Conservation (phyloP, 1,140 invertebrate species). For the Aphelinus atriplicis region DNA sequence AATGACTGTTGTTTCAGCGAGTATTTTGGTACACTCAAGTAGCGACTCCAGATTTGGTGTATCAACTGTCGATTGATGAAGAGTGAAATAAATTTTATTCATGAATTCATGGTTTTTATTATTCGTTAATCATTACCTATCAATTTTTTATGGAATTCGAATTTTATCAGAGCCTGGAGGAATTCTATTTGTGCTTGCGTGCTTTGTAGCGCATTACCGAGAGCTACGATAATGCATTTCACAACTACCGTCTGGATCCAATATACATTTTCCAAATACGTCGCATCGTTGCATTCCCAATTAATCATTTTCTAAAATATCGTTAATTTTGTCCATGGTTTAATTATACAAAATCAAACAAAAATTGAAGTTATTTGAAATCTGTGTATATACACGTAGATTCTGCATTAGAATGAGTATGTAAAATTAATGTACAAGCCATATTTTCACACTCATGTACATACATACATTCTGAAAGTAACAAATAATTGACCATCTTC, state of each 20-base stretch:
- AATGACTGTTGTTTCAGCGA: constrained; percentile 55
- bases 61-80: constrained; percentile 53
- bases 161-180: constrained; percentile 64
- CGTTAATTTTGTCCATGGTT: constrained; percentile 11
- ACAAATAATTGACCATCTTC: no score
- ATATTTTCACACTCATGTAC: no score
- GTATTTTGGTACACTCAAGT: constrained; percentile 66
- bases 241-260: constrained; percentile 70
- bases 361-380: constrained; percentile 8
- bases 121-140: constrained; percentile 55
- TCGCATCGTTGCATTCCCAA: constrained; percentile 51
- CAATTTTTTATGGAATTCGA: constrained; percentile 67
- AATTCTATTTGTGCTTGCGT: constrained; percentile 69
- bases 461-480: no score
- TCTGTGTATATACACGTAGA: neutral
- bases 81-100: neutral
- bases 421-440: no score
- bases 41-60: constrained; percentile 66
- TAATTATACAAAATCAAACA: neutral
- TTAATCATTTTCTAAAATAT: constrained; percentile 55
- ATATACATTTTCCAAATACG: constrained; percentile 56
- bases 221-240: constrained; percentile 65
- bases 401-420: no score
- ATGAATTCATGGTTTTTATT: no score
- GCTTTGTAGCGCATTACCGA: constrained; percentile 68